Base-by-base conservation (phyloP, 1,140 invertebrate genomes). In the Metaphire vulgaris region DNA sequence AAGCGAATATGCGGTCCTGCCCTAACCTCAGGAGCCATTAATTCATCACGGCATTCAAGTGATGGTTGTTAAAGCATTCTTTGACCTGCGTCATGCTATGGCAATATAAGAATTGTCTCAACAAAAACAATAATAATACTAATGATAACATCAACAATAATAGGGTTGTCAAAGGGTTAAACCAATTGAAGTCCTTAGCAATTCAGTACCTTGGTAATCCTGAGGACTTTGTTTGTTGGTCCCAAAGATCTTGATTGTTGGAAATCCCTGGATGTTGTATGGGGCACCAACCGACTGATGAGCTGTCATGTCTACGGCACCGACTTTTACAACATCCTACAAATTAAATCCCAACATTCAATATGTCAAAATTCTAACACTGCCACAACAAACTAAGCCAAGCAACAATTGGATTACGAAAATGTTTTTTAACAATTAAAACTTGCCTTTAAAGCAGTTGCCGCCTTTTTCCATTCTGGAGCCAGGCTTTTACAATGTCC, bases 221-320 rank as follows among this genome's bases (percentile, higher is more conserved):
- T 90, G 90, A 1, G 95, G 94, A 77, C 91, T 92, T 69, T 91
- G 91, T 85, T 98, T 98, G 84, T 95, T 91, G 0, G 88, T 85
- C 1, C 91, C 92, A 85, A 99, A 98, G 16, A 99, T 91, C 87
- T 99, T 99, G 76, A 99, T 92, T 0, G 96, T 98, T 28, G 97
- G 97, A 84, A 98, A 99, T 74, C 97, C 96, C 81, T 89, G 87
- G 67, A 99, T 91, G 72, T 91, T 90, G 88, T 91, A 98, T 82
- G 91, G 91, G 30, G 90, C 88, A 30, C 90, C 92, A 21, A 98
- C 83, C 26, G 91, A 90, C 81, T 92, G 91, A 82, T 99, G 91
- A 31, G 93, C 90, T 86, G 98, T 95, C 26, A 92, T 93, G 89
- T 99, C 92, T 0, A 98, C 91, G 12, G 93, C 94, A 66, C 94